Evolutionary conservation across 2,797 vertebrate genomes (phyloP), one percentile per base, ranked within the genome.

Genomic region (Harpagifer antarcticus): DNA sequence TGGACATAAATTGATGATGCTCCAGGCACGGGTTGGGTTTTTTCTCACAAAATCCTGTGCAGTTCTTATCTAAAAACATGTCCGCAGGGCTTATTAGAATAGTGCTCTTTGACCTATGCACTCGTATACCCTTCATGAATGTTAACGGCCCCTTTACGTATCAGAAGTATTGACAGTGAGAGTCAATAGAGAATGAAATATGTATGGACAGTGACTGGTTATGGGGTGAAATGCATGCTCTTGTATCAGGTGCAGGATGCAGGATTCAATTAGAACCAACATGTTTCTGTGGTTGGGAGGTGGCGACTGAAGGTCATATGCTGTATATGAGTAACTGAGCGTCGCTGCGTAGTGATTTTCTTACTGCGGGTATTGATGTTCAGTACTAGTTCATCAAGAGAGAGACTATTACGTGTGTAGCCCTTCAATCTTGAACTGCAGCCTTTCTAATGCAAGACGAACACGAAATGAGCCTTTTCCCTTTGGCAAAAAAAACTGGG

Each of bases 161-260:
- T 82, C 66, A 77, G 83, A 82, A 78, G 72, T 85, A 88, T 86
- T 77, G 84, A 80, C 81, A 75, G 54, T 37, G 11, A 23, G 44
- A 64, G 71, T 89, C 88, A 50, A 89, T 87, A 77, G 13, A n/a
- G 77, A 57, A 72, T 88, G 48, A 85, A 80, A 87, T 52, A 85
- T 82, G 14, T 65, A 86, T 84, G 79, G 59, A 69, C 54, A 33
- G 78, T 68, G 73, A 70, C 55, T 62, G 64, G 15, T 37, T 68
- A 15, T 4, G 68, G 48, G 40, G 31, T 60, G 43, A 67, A 44
- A 72, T 49, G 72, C 27, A 19, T 15, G 63, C 40, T 23, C 23
- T 74, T 31, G 8, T 81, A 79, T 79, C 74, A 70, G 68, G 47
- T 72, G 74, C 58, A 64, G 74, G 78, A 43, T 64, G 78, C 79